Evolutionary conservation across 1,140 invertebrate species (phyloP).

Genomic region (Heliconius melpomene): DNA sequence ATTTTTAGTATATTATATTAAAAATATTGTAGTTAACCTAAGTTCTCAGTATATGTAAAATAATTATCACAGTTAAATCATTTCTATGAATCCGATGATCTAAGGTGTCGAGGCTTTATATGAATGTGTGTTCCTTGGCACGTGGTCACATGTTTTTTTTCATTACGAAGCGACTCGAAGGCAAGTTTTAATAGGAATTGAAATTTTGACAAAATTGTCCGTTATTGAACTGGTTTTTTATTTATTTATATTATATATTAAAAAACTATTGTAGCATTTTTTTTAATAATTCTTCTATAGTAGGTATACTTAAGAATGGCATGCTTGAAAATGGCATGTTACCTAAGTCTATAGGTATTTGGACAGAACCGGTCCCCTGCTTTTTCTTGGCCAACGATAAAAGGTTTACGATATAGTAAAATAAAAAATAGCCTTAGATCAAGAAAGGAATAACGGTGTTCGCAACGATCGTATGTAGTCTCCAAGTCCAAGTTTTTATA

Average conservation of each 20-base stretch:
- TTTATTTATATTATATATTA: conserved; percentile 3
- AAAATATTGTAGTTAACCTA: background rate
- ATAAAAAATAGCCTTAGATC: conserved; percentile 5
- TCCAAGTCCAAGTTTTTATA: background rate
- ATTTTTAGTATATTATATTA: background rate
- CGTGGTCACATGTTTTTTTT: conserved; percentile 56
- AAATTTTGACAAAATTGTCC: conserved; percentile 35
- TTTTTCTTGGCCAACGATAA: background rate
- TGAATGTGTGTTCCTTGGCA: conserved; percentile 51
- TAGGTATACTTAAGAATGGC: background rate
- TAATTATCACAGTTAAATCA: conserved; percentile 39
- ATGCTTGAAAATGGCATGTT: background rate
- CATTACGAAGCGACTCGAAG: conserved; percentile 29
- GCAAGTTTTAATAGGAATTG: conserved; percentile 30
- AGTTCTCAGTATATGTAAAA: conserved; percentile 20
- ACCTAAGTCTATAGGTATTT: conserved; percentile 1
- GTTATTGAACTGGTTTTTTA: conserved; percentile 22
- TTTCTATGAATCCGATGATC: conserved; percentile 36
- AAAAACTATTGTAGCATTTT: background rate
- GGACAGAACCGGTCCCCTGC: background rate
- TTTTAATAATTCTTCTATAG: background rate
- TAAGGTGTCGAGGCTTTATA: conserved; percentile 40
- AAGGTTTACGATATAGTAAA: background rate
- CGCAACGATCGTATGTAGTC: background rate
- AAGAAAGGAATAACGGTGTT: conserved; percentile 4